These are phyloP conservation scores for Cantharis rustica DNA, from an alignment of 2,888 invertebrate genomes.

Conservation along the genomic window DNA sequence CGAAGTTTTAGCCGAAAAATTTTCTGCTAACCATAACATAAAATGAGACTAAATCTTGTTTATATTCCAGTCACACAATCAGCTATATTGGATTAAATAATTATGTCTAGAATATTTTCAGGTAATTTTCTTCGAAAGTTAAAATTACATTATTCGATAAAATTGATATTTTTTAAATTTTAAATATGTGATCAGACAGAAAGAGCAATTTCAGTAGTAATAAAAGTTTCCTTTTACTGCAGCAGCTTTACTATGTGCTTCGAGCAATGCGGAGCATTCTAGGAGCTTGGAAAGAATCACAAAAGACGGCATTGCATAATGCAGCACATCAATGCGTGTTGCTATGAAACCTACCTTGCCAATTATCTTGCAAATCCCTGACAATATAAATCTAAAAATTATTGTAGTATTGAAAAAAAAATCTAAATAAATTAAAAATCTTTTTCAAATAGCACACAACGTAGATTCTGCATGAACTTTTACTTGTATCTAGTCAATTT, in stretches of 20 bases:
- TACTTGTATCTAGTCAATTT: too few species aligned
- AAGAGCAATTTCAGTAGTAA: constrained; percentile 25
- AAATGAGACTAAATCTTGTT: neutral
- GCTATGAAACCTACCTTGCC: constrained; percentile 26
- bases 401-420: neutral
- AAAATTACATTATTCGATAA: neutral
- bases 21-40: neutral
- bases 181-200: neutral
- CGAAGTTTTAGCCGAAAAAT: neutral
- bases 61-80: neutral
- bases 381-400: neutral
- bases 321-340: constrained; percentile 29
- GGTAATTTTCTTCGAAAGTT: neutral
- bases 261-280: constrained; percentile 31
- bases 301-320: constrained; percentile 33
- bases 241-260: constrained; percentile 36
- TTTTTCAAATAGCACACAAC: too few species aligned
- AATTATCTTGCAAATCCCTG: constrained; percentile 16
- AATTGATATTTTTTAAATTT: neutral
- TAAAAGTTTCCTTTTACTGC: constrained; percentile 43
- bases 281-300: constrained; percentile 31
- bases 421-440: too few species aligned
- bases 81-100: neutral
- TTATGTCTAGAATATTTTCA: neutral
- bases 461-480: too few species aligned